A percentile compares a stretch with the other conserved stretches of the same genome.
Evolutionary conservation across 2,113 vertebrate species (phyloP).

Genomic region (human): GRCh38 chr15:43774001-43774500

Average conservation of each 20-base stretch:
- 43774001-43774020: neutral
- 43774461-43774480: conserved; percentile 85
- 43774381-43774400: neutral
- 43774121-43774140: neutral
- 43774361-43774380: neutral
- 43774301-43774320: conserved; percentile 88
- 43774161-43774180: conserved; percentile 53
- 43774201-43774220: conserved; percentile 88
- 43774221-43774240: conserved; percentile 89
- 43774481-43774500: conserved; percentile 87
- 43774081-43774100: neutral
- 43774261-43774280: conserved; percentile 86
- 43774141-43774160: neutral
- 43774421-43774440: neutral
- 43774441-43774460: conserved; percentile 23
- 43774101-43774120: neutral
- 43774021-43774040: neutral
- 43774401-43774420: neutral
- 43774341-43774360: conserved; percentile 84
- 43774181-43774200: conserved; percentile 89
- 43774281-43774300: conserved; percentile 88
- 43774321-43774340: conserved; percentile 84
- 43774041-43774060: neutral
- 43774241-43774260: conserved; percentile 86
- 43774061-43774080: neutral